These are phyloP conservation scores for Tretioscincus oriximinensis DNA, from an alignment of 2,113 vertebrate species.

Conservation along the genomic window DNA sequence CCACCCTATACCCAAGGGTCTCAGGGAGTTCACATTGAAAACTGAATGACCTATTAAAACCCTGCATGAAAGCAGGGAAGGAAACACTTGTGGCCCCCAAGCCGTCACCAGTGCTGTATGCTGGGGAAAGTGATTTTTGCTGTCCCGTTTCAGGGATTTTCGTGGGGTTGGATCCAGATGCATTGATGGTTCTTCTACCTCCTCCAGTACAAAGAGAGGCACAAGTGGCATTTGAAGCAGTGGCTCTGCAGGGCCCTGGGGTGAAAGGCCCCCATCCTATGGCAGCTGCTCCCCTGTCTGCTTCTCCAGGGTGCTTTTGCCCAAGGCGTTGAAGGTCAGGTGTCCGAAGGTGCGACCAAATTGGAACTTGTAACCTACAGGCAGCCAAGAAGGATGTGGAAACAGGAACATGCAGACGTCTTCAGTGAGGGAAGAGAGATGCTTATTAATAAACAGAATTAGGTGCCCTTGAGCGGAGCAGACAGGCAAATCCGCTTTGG, in stretches of 20 bases:
- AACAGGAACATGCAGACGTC: too few species aligned
- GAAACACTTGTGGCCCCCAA: too few species aligned
- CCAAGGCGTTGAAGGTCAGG: slow-evolving; percentile 70
- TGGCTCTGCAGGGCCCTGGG: rapidly evolving
- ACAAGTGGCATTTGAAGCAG: rapidly evolving
- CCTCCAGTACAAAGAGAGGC: background rate
- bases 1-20: too few species aligned
- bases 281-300: slow-evolving; percentile 27
- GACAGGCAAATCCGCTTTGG: background rate
- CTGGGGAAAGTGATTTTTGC: too few species aligned
- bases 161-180: too few species aligned
- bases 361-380: slow-evolving; percentile 73
- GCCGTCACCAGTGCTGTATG: too few species aligned
- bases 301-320: slow-evolving; percentile 59
- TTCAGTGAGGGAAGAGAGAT: too few species aligned
- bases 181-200: background rate
- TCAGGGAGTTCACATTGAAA: too few species aligned
- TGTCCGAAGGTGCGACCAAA: slow-evolving; percentile 75
- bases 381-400: rapidly evolving
- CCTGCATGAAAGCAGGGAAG: too few species aligned
- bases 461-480: background rate
- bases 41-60: too few species aligned
- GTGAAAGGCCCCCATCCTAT: background rate
- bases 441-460: too few species aligned
- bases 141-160: too few species aligned